Evolutionary conservation across 2,113 vertebrate species (phyloP).

Genomic region (Daboia siamensis): DNA sequence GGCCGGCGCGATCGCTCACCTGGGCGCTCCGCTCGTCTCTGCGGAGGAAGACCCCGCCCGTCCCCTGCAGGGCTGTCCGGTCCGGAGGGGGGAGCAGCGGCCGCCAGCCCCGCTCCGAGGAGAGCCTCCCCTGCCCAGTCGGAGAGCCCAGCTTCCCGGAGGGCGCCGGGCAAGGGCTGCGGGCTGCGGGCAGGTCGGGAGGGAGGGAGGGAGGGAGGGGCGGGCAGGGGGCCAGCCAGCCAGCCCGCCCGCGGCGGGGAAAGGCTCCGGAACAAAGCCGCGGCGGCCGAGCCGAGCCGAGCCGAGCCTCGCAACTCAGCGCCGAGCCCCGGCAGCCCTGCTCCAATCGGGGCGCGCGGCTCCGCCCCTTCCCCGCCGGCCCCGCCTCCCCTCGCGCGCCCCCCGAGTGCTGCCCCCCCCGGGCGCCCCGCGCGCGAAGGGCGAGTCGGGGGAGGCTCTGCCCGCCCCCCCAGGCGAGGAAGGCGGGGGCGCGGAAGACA

Average conservation of each 20-base stretch:
- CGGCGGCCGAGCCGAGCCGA: neutral
- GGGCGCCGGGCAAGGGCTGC: neutral
- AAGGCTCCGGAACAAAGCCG: conserved; percentile 10
- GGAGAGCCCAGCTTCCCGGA: neutral
- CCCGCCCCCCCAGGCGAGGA: too few species aligned
- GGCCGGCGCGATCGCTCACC: neutral
- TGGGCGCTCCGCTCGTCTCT: neutral
- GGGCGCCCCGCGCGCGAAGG: neutral
- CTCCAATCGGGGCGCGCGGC: neutral
- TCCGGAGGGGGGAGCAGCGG: neutral
- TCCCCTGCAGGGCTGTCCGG: neutral
- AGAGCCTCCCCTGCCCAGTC: neutral
- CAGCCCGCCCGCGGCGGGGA: neutral
- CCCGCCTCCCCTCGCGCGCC: too few species aligned
- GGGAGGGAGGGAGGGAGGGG: neutral
- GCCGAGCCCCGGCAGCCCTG: neutral
- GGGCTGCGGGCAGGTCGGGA: too few species aligned
- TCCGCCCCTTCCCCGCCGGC: neutral
- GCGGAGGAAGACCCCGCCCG: neutral
- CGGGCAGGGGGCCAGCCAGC: neutral
- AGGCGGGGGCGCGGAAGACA: neutral
- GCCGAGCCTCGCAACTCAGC: conserved; percentile 1
- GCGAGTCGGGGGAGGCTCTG: too few species aligned
- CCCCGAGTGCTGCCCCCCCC: too few species aligned
- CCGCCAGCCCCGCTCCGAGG: neutral